These are phyloP conservation scores for Malurus alboscapulatus DNA, from an alignment of 2,113 vertebrate species.

Conservation along the genomic window DNA sequence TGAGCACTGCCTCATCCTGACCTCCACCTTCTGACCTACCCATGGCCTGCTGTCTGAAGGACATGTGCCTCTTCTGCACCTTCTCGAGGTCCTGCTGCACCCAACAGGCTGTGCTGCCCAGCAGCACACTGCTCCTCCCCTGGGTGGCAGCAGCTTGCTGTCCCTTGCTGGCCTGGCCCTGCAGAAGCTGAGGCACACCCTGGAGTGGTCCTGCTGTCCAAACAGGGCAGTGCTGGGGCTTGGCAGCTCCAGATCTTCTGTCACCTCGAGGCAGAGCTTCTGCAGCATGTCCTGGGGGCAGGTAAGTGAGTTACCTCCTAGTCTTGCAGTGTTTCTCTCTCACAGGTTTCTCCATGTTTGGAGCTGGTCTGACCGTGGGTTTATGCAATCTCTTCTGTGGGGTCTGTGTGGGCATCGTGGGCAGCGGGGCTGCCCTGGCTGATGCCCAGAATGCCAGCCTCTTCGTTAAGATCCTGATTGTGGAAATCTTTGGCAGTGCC, in stretches of 20 bases:
- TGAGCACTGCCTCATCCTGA: background rate
- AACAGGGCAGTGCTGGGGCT: background rate
- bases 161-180: background rate
- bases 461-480: slow-evolving; percentile 98
- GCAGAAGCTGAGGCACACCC: rapidly evolving
- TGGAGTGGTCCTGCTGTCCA: background rate
- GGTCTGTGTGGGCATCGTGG: slow-evolving; percentile 96
- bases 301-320: background rate
- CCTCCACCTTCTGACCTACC: rapidly evolving
- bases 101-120: background rate
- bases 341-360: slow-evolving; percentile 97
- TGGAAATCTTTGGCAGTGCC: slow-evolving; percentile 98
- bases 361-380: slow-evolving; percentile 95
- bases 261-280: background rate
- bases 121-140: background rate
- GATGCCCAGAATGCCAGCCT: slow-evolving; percentile 96
- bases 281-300: background rate
- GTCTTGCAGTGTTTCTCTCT: background rate
- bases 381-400: slow-evolving; percentile 99
- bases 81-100: background rate
- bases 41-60: background rate
- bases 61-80: background rate
- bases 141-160: background rate
- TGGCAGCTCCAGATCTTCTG: background rate
- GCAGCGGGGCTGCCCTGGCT: slow-evolving; percentile 94